A percentile compares a stretch with the other conserved stretches of the same genome.
Conservation (phyloP, 2,888 invertebrate genomes). For the Limnephilus marmoratus region DNA sequence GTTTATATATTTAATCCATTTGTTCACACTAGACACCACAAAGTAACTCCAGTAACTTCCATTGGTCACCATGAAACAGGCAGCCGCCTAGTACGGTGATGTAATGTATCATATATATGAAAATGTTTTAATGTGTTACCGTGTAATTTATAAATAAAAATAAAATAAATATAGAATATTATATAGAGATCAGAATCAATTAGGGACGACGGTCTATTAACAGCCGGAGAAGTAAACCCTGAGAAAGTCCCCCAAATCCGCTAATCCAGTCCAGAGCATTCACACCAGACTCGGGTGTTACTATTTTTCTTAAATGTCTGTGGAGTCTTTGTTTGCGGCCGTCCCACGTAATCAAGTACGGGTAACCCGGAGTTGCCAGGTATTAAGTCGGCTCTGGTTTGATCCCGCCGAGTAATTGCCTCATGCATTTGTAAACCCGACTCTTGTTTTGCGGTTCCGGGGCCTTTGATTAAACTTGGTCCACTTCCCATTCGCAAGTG, state of each 20-base stretch:
- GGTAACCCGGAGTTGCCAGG: background rate
- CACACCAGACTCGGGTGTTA: background rate
- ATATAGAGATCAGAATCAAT: background rate
- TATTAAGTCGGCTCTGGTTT: background rate
- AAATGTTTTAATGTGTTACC: no score
- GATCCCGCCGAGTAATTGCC: background rate
- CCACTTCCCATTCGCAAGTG: conserved; percentile 25
- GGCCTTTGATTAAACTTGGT: background rate
- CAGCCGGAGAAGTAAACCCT: background rate
- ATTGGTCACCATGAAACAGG: no score
- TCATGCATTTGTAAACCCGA: conserved; percentile 21
- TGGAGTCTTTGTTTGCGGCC: background rate
- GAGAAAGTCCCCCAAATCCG: background rate
- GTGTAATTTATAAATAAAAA: no score
- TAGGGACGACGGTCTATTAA: background rate
- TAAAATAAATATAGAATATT: no score
- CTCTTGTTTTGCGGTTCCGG: background rate
- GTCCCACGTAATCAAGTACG: background rate
- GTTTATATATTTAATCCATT: no score
- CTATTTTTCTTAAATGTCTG: background rate
- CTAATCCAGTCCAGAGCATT: background rate
- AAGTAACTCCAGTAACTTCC: no score
- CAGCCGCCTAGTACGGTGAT: no score
- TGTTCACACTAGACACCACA: no score
- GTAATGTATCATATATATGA: no score